A percentile compares a stretch with the other conserved stretches of the same genome.
These are phyloP conservation scores for Drosophila quadrilineata DNA, from an alignment of 1,140 invertebrate genomes.

Conservation along the genomic window DNA sequence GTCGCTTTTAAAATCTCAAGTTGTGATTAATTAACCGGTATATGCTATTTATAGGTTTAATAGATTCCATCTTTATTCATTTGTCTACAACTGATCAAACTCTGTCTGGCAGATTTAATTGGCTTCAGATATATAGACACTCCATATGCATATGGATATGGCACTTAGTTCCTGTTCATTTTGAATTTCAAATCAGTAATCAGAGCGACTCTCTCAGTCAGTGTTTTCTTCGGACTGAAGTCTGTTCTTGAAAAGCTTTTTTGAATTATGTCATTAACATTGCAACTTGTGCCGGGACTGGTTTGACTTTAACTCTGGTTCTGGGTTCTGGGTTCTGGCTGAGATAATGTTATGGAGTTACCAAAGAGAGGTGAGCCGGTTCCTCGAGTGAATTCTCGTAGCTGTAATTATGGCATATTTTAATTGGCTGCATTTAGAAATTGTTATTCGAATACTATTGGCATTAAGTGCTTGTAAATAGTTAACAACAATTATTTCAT, in stretches of 20 bases:
- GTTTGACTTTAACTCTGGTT: constrained; percentile 33
- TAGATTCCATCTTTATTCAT: no score
- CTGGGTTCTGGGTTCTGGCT: no score
- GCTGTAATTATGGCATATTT: constrained; percentile 71
- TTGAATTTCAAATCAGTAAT: constrained; percentile 54
- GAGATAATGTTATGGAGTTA: constrained; percentile 13
- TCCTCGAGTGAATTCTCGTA: constrained; percentile 15
- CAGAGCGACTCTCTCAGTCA: constrained; percentile 21
- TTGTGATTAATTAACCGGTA: no score
- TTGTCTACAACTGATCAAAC: not conserved
- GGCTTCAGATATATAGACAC: constrained; percentile 40
- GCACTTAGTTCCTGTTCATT: constrained; percentile 20
- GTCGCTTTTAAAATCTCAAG: no score
- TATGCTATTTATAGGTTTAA: no score
- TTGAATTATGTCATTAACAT: constrained; percentile 76
- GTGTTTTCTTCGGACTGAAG: constrained; percentile 19
- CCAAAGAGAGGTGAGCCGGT: constrained; percentile 14
- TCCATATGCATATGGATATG: constrained; percentile 6
- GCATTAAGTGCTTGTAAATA: constrained; percentile 74
- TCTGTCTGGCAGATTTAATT: constrained; percentile 29
- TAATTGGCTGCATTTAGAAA: constrained; percentile 52
- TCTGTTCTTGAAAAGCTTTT: constrained; percentile 72
- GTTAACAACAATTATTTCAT: constrained; percentile 66
- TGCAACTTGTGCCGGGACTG: constrained; percentile 58
- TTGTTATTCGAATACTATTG: constrained; percentile 56